Conservation (phyloP, 1,140 invertebrate genomes). For the Chionoecetes opilio region DNA sequence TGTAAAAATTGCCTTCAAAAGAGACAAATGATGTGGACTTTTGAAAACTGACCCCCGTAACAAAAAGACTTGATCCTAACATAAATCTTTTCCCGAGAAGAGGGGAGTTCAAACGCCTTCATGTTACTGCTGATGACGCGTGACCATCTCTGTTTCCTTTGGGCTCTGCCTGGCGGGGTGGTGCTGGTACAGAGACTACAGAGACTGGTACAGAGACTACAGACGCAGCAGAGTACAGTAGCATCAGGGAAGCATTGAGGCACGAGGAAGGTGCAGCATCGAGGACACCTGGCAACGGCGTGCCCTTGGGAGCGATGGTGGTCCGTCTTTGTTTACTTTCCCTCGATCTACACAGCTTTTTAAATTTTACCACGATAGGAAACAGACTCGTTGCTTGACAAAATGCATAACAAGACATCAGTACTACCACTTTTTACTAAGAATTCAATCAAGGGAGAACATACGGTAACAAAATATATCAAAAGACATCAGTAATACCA, state of each 20-base stretch:
- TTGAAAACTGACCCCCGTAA: constrained; percentile 69
- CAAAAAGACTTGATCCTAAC: constrained; percentile 68
- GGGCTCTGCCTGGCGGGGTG: background rate
- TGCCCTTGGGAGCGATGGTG: background rate
- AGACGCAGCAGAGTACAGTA: background rate
- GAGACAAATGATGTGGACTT: constrained; percentile 76
- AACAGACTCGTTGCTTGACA: too few species aligned
- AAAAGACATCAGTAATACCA: too few species aligned
- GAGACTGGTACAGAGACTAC: background rate
- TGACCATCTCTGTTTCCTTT: background rate
- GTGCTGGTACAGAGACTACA: background rate
- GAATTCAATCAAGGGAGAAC: too few species aligned
- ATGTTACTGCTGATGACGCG: constrained; percentile 48
- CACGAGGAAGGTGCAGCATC: background rate
- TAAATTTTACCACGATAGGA: too few species aligned
- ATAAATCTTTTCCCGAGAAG: constrained; percentile 66
- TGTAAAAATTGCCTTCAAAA: constrained; percentile 76
- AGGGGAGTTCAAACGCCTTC: constrained; percentile 45
- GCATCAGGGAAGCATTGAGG: background rate
- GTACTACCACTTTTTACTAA: too few species aligned
- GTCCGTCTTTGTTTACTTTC: too few species aligned
- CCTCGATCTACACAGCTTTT: too few species aligned
- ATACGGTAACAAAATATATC: too few species aligned
- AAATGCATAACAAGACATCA: too few species aligned
- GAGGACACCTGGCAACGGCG: background rate